Evolutionary conservation across 2,797 vertebrate genomes (phyloP).

Genomic region (Acanthurus leucopareius): DNA sequence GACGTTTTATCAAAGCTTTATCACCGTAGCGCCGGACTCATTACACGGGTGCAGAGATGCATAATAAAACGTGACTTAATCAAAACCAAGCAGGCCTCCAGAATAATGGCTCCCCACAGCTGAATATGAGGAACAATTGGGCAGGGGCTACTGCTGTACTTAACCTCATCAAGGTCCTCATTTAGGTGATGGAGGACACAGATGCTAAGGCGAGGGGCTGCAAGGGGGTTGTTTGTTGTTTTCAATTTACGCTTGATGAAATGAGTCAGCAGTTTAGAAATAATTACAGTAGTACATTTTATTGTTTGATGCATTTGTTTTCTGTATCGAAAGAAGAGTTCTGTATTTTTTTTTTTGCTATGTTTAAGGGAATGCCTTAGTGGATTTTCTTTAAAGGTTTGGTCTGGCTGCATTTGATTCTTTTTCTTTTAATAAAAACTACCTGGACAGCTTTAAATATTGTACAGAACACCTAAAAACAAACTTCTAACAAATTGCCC

Average conservation of each 20-base stretch:
- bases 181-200: conserved; percentile 68
- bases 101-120: conserved; percentile 85
- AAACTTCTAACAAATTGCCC: conserved; percentile 3
- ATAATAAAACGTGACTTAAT: conserved; percentile 90
- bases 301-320: conserved; percentile 28
- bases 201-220: conserved; percentile 53
- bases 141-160: conserved; percentile 72
- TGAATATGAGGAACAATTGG: conserved; percentile 83
- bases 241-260: conserved; percentile 71
- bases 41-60: conserved; percentile 82
- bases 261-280: conserved; percentile 69
- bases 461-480: neutral
- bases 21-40: conserved; percentile 85
- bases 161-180: conserved; percentile 81
- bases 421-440: neutral
- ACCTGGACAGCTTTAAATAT: conserved; percentile 4
- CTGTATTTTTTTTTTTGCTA: conserved; percentile 32
- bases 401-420: neutral
- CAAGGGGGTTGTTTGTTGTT: conserved; percentile 64
- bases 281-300: conserved; percentile 59
- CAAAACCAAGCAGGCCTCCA: conserved; percentile 78
- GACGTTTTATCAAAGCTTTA: conserved; percentile 89
- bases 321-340: conserved; percentile 26
- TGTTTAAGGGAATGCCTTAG: neutral
- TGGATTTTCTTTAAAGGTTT: neutral